Conservation (phyloP, 64 coral and sea anemone genomes). For the Montipora foliosa region DNA sequence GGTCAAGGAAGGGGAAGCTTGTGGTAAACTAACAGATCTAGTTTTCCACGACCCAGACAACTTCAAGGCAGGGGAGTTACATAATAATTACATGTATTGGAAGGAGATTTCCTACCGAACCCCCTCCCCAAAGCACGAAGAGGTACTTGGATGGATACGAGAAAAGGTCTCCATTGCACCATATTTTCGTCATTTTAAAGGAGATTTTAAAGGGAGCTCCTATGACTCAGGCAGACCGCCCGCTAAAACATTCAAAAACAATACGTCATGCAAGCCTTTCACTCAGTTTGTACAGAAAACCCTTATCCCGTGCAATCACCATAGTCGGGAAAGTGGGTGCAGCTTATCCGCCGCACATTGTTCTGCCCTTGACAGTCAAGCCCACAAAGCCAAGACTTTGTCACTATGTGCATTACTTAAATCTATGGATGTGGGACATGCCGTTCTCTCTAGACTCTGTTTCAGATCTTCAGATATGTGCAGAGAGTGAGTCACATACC, state of each 20-base stretch:
- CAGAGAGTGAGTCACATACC: background rate
- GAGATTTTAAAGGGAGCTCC: background rate
- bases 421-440: conserved; percentile 33
- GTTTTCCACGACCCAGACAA: too few relatives aligned
- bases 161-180: background rate
- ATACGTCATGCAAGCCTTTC: conserved; percentile 1
- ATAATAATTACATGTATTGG: background rate
- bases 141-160: background rate
- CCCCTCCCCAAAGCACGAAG: background rate
- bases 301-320: background rate
- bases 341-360: background rate
- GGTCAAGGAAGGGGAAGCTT: too few relatives aligned
- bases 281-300: background rate
- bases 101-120: background rate
- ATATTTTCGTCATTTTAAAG: conserved; percentile 4
- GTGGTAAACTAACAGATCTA: too few relatives aligned
- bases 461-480: conserved; percentile 1
- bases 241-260: background rate
- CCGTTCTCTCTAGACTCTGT: background rate
- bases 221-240: background rate
- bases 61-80: background rate
- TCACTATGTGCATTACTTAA: conserved; percentile 6
- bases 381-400: conserved; percentile 19
- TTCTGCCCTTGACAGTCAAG: conserved; percentile 22
- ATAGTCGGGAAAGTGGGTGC: conserved; percentile 25